Conservation (phyloP, 2,113 vertebrate species). For the Carlito syrichta region DNA sequence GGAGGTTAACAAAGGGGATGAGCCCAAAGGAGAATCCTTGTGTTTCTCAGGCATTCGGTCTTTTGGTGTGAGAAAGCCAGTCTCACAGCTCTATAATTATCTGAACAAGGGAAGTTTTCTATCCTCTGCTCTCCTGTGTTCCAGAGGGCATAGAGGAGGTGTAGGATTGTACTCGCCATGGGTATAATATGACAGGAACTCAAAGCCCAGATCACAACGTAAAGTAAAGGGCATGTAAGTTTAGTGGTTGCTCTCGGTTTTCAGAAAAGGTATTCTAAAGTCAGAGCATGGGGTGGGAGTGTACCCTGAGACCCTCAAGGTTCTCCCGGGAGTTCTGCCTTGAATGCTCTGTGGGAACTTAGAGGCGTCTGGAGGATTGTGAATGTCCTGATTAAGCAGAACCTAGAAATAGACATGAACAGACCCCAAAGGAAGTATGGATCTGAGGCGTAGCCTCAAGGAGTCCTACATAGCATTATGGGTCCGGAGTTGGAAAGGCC, state of each 20-base stretch:
- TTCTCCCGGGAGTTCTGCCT: background rate
- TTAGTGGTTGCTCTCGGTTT: background rate
- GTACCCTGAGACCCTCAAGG: background rate
- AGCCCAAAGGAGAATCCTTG: background rate
- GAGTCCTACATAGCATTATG: background rate
- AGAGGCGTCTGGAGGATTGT: background rate
- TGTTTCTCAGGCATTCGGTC: background rate
- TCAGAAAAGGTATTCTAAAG: background rate
- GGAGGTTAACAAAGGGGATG: background rate
- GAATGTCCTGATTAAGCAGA: background rate
- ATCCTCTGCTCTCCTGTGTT: background rate
- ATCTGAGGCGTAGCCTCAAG: background rate
- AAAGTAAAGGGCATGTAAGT: background rate
- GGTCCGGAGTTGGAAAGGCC: background rate
- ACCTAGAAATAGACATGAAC: background rate
- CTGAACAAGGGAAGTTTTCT: background rate
- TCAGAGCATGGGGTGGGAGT: background rate
- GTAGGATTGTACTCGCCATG: rapidly evolving
- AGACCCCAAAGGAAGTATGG: background rate
- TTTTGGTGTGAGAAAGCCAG: background rate
- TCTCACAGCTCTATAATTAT: background rate
- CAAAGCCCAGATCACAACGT: background rate
- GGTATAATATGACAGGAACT: background rate
- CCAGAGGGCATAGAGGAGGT: background rate
- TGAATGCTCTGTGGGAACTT: background rate